Conservation (phyloP, 2,113 vertebrate genomes). For the Carlito syrichta region DNA sequence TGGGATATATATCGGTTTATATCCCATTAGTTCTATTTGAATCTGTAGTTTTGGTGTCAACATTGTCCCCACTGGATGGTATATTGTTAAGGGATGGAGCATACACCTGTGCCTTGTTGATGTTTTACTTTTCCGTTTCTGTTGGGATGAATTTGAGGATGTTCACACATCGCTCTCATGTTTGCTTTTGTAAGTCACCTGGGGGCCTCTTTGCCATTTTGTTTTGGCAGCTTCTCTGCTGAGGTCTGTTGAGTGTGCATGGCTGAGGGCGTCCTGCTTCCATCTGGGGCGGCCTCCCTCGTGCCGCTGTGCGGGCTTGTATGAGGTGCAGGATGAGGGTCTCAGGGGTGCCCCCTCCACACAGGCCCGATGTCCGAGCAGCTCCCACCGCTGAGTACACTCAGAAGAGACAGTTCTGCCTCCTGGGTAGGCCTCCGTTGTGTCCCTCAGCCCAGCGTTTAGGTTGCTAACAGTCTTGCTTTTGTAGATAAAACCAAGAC, state of each 20-base stretch:
- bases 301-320: background rate
- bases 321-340: background rate
- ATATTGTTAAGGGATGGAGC: too few species aligned
- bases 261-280: background rate
- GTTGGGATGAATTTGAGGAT: fast-evolving
- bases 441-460: fast-evolving
- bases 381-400: fast-evolving
- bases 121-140: too few species aligned
- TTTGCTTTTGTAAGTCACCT: background rate
- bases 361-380: background rate
- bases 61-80: fast-evolving
- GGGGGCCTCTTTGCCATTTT: background rate
- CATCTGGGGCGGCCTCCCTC: fast-evolving
- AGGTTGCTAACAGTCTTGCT: background rate
- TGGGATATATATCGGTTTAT: fast-evolving
- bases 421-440: fast-evolving
- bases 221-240: background rate
- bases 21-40: background rate
- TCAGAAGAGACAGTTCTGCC: background rate
- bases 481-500: background rate
- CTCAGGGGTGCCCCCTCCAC: background rate
- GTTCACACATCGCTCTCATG: fast-evolving
- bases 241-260: fast-evolving
- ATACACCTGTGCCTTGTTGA: too few species aligned
- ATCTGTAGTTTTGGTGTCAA: fast-evolving